phyloP scores from a whole-genome alignment of 2,797 vertebrate genomes.

The Carapus acus region DNA sequence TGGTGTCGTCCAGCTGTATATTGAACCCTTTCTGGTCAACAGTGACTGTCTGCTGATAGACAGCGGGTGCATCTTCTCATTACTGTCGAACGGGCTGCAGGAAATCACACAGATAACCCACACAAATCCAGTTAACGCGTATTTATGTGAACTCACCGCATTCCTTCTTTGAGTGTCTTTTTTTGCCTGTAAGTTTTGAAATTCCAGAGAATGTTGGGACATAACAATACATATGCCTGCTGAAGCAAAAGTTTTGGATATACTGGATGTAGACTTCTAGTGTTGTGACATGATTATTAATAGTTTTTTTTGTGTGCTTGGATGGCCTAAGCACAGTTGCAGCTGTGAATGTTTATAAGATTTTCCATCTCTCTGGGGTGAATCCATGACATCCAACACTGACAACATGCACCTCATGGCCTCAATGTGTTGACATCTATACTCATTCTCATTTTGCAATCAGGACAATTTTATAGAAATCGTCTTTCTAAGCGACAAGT shows the following conservation, averaged over 20 bases:
- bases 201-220: background rate
- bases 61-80: constrained; percentile 67
- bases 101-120: background rate
- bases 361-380: constrained; percentile 10
- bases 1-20: constrained; percentile 88
- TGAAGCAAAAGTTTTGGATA: too few relatives aligned
- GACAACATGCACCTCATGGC: constrained; percentile 52
- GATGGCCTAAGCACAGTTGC: background rate
- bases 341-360: constrained; percentile 7
- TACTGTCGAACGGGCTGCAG: constrained; percentile 74
- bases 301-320: background rate
- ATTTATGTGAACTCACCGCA: background rate
- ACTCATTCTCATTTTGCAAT: too few relatives aligned
- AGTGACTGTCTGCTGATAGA: constrained; percentile 76
- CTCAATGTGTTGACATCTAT: constrained; percentile 49
- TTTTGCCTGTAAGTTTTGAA: background rate
- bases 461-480: too few relatives aligned
- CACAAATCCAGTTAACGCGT: too few relatives aligned
- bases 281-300: background rate
- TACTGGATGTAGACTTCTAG: constrained; percentile 3
- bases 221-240: too few relatives aligned
- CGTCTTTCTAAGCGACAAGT: too few relatives aligned
- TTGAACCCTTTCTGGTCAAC: constrained; percentile 81
- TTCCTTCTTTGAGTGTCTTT: background rate
- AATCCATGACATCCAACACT: too few relatives aligned